Evolutionary conservation across 2,888 invertebrate species (phyloP).

Genomic region (Tachina fera): DNA sequence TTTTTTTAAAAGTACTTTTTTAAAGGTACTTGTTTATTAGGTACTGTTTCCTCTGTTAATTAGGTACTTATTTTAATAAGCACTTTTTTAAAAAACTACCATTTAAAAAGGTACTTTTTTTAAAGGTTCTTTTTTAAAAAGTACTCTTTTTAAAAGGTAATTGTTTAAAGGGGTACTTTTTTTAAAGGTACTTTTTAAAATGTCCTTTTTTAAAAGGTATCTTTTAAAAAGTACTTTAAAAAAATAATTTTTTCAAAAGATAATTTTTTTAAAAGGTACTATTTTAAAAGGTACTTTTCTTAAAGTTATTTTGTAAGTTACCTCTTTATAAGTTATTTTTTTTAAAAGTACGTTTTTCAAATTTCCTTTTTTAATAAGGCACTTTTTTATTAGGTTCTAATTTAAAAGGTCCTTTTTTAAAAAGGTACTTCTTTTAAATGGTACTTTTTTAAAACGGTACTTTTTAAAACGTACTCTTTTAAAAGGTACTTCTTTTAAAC

Average conservation of each 20-base stretch:
- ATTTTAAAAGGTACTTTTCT: neutral
- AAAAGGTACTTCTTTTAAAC: neutral
- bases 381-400: too few relatives aligned
- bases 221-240: neutral
- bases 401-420: neutral
- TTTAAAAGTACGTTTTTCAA: neutral
- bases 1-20: conserved; percentile 4
- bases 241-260: conserved; percentile 1
- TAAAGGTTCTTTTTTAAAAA: neutral
- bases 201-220: neutral
- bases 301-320: too few relatives aligned
- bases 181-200: neutral
- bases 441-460: conserved; percentile 3
- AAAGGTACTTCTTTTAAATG: conserved; percentile 1
- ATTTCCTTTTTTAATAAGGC: neutral
- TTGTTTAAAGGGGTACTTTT: neutral
- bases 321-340: too few relatives aligned
- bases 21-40: neutral
- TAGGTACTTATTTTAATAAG: neutral
- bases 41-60: too few relatives aligned
- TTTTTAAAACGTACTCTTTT: neutral
- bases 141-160: too few relatives aligned
- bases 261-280: neutral
- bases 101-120: conserved; percentile 1
- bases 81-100: neutral